A percentile compares a stretch with the other conserved stretches of the same genome.
These are phyloP conservation scores for Epinephelus moara DNA, from an alignment of 2,113 vertebrate species.

Conservation along the genomic window DNA sequence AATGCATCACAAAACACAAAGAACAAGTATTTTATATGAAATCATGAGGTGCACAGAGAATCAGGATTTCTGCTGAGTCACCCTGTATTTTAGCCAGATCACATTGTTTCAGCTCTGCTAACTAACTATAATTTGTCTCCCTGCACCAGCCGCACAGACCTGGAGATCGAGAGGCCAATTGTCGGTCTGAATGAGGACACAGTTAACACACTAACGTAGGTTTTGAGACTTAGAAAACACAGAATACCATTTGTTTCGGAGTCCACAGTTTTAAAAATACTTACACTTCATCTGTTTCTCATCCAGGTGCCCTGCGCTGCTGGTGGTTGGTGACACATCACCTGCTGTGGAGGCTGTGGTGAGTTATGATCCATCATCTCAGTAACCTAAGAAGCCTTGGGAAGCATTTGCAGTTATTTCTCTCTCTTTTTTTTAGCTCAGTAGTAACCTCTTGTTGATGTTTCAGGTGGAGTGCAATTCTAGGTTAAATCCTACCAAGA, in stretches of 20 bases:
- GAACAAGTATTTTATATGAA: neutral
- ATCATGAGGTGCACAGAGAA: neutral
- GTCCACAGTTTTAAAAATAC: neutral
- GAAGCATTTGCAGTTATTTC: neutral
- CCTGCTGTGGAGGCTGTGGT: conserved; percentile 97
- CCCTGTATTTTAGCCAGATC: neutral
- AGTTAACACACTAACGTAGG: conserved; percentile 93
- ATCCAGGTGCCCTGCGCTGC: conserved; percentile 90
- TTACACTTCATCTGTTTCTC: neutral
- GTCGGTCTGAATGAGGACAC: conserved; percentile 88
- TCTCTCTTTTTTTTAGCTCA: neutral
- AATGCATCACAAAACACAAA: neutral
- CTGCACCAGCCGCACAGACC: conserved; percentile 89
- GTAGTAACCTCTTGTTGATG: neutral
- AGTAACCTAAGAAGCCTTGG: neutral
- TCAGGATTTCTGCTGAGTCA: neutral
- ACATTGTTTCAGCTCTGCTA: neutral
- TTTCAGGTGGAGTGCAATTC: conserved; percentile 98
- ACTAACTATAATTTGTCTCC: conserved; percentile 37
- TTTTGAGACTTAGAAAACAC: conserved; percentile 12
- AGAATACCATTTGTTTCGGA: neutral
- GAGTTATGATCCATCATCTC: conserved; percentile 66
- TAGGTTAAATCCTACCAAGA: conserved; percentile 95
- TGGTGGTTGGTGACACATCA: conserved; percentile 96
- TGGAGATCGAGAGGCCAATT: conserved; percentile 94